A percentile compares a stretch with the other conserved stretches of the same genome.
phyloP scores from a whole-genome alignment of 2,888 invertebrate species.

The Cephus sareptanus region DNA sequence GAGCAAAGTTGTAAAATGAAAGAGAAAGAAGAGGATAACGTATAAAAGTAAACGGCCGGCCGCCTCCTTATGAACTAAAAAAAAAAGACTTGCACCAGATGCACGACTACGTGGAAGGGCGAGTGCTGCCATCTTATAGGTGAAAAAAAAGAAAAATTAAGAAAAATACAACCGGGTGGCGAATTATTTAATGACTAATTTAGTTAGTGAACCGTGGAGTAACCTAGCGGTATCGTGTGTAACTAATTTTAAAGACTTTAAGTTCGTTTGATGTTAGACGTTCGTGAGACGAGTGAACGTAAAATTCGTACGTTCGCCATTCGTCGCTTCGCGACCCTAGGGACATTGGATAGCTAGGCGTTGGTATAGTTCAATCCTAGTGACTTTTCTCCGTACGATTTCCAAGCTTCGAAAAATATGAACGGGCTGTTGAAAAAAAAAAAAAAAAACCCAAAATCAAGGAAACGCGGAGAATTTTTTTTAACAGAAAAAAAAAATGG shows the following conservation, averaged over 20 bases:
- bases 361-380: neutral
- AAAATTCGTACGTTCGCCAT: neutral
- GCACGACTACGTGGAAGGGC: neutral
- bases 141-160: conserved; percentile 8
- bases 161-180: conserved; percentile 1
- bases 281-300: conserved; percentile 22
- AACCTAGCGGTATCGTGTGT: conserved; percentile 26
- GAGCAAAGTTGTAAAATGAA: neutral
- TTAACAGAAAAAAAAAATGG: neutral
- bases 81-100: neutral
- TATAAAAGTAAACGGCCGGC: conserved; percentile 7
- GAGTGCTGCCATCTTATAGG: conserved; percentile 7
- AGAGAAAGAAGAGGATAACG: neutral
- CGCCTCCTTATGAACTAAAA: conserved; percentile 14
- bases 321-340: neutral
- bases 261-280: conserved; percentile 47
- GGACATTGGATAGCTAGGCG: neutral
- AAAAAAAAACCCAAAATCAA: no score
- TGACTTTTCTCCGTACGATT: neutral
- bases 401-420: conserved; percentile 1
- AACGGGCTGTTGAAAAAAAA: neutral
- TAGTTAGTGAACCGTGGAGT: conserved; percentile 18
- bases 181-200: conserved; percentile 30
- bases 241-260: conserved; percentile 32
- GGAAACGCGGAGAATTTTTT: neutral